These are phyloP conservation scores for Harpagoxenus sublaevis DNA, from an alignment of 2,888 invertebrate genomes.

Conservation along the genomic window DNA sequence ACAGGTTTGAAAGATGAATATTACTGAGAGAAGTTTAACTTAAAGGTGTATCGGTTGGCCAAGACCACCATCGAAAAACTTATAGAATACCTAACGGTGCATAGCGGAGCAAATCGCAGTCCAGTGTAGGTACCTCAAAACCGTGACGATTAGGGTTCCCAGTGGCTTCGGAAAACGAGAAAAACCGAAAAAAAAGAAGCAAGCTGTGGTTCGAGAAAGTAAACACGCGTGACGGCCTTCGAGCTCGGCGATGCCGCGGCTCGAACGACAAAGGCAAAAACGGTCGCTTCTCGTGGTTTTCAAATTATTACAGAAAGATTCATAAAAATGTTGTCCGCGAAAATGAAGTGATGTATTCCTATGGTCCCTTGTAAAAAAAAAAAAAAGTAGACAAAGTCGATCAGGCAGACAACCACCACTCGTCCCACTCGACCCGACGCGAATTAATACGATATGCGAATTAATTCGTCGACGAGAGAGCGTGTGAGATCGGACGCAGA, in stretches of 20 bases:
- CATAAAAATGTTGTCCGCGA: too few species aligned
- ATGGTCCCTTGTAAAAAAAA: not conserved
- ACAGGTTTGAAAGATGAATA: not conserved
- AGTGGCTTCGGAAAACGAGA: constrained; percentile 44
- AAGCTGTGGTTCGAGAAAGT: constrained; percentile 47
- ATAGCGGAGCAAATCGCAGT: constrained; percentile 70
- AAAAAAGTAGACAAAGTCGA: not conserved
- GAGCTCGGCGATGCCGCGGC: constrained; percentile 47
- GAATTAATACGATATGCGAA: not conserved
- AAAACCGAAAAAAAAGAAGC: constrained; percentile 61
- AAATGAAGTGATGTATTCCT: not conserved
- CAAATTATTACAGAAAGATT: not conserved
- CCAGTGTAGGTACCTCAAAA: constrained; percentile 57
- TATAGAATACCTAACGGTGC: constrained; percentile 65
- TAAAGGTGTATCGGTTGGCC: not conserved
- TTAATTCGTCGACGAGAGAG: constrained; percentile 13
- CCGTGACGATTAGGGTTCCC: constrained; percentile 69
- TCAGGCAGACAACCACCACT: not conserved
- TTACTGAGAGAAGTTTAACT: not conserved
- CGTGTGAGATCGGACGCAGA: constrained; percentile 18
- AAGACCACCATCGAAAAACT: constrained; percentile 49
- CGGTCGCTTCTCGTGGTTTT: constrained; percentile 11
- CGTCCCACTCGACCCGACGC: not conserved
- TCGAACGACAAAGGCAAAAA: constrained; percentile 63
- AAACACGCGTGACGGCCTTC: constrained; percentile 72